Base-by-base conservation (phyloP, 2,797 vertebrate genomes). In the Sebastes taczanowskii region DNA sequence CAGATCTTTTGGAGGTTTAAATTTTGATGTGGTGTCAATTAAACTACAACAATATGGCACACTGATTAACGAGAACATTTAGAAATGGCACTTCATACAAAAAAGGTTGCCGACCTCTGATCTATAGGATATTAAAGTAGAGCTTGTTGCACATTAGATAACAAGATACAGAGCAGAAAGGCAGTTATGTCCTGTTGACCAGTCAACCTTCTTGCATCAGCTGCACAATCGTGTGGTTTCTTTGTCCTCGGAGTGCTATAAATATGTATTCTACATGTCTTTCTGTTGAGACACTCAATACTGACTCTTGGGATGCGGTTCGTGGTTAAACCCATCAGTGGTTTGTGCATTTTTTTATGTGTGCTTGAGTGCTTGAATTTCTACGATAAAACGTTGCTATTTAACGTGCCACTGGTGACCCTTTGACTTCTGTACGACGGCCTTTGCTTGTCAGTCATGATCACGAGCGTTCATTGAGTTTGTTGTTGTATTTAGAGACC, bases 361-460 rank as follows among this genome's bases (percentile, higher is more conserved):
- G 42, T 46, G 42, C 16, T 46, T 46, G 42, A 46, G 42, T 46
- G 42, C 42, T 46, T 18, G 42, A 46, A 46, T 46, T 46, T 46
- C 16, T 46, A 46, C 42, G 7, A 46, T 16, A 46, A 46, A 52
- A 52, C 20, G 8, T 3, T 1, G 27, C 29, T 56, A 11, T 46
- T 58, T 32, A 30, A 55, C 11, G 32, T 56, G 53, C n/a, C 14
- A 60, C n/a, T 59, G 34, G 42, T 62, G 61, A 38, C 4, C 59
- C 42, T 85, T 69, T 59, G 81, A 72, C 68, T 56, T 49, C 35
- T 20, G 49, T 64, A 59, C 78, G 10, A 14, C 18, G 6, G 63
- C 61, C 61, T 80, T 71, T 49, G n/a, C 60, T 71, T 82, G 58
- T 81, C 75, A 71, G 76, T 88, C 77, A 75, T 49, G 29, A 82